Evolutionary conservation across 1,140 invertebrate species (phyloP).

Genomic region (Chironomus tepperi): DNA sequence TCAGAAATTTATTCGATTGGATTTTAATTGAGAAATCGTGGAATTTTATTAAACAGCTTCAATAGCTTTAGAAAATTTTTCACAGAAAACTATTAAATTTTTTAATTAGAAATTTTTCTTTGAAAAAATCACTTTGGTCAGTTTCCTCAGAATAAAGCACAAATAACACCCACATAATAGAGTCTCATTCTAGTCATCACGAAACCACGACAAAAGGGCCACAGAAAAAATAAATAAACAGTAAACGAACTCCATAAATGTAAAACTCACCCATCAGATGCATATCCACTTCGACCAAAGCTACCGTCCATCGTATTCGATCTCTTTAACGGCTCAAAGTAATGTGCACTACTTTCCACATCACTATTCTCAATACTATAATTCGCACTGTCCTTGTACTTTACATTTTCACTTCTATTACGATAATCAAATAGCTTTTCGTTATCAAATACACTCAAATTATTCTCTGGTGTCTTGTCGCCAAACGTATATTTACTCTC

Average conservation of each 20-base stretch:
- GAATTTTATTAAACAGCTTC: too few relatives aligned
- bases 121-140: too few relatives aligned
- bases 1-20: too few relatives aligned
- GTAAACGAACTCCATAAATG: too few relatives aligned
- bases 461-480: conserved; percentile 25
- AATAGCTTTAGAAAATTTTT: too few relatives aligned
- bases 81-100: too few relatives aligned
- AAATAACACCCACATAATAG: too few relatives aligned
- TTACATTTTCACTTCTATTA: conserved; percentile 18
- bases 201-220: not conserved
- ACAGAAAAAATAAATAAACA: not conserved
- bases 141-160: too few relatives aligned
- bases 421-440: conserved; percentile 5
- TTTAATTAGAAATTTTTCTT: too few relatives aligned
- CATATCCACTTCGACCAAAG: conserved; percentile 24
- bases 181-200: too few relatives aligned
- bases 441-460: conserved; percentile 8
- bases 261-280: conserved; percentile 26
- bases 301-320: conserved; percentile 27
- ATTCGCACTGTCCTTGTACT: conserved; percentile 5
- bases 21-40: too few relatives aligned
- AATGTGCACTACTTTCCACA: conserved; percentile 15
- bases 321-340: conserved; percentile 25
- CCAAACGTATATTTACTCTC: conserved; percentile 26
- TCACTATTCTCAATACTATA: conserved; percentile 17